Evolutionary conservation across 2,888 invertebrate species (phyloP).

Genomic region (Trissolcus japonicus): DNA sequence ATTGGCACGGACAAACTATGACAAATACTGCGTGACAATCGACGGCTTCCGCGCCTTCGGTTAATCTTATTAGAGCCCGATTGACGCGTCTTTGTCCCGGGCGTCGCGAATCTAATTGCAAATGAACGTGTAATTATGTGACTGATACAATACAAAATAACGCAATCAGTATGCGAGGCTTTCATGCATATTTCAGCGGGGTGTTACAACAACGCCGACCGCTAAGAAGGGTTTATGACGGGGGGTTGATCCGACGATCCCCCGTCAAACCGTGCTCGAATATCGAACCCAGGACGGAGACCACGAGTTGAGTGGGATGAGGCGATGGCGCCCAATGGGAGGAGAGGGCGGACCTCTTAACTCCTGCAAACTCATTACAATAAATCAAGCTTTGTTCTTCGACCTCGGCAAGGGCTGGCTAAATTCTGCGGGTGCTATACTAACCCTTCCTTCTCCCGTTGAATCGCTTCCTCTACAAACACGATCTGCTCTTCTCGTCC

Average conservation of each 20-base stretch:
- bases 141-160: conserved; percentile 68
- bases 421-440: conserved; percentile 70
- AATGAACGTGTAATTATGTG: conserved; percentile 41
- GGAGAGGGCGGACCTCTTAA: conserved; percentile 71
- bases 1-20: conserved; percentile 30
- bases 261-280: conserved; percentile 74
- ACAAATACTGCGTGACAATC: conserved; percentile 28
- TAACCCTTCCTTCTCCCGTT: conserved; percentile 63
- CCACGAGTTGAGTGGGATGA: conserved; percentile 40
- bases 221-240: conserved; percentile 76
- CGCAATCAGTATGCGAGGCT: conserved; percentile 74
- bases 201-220: conserved; percentile 65
- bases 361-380: conserved; percentile 77
- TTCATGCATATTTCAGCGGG: conserved; percentile 74
- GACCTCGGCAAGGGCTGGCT: conserved; percentile 68
- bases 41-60: conserved; percentile 16
- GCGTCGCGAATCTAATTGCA: conserved; percentile 37
- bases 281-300: conserved; percentile 68
- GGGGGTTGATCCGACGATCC: conserved; percentile 74
- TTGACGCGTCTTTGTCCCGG: conserved; percentile 36
- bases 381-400: conserved; percentile 77
- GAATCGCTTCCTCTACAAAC: conserved; percentile 55
- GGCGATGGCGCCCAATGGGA: conserved; percentile 29
- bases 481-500: conserved; percentile 31
- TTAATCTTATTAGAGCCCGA: conserved; percentile 38